Evolutionary conservation across 1,140 invertebrate genomes (phyloP).

Genomic region (Sitophilus oryzae): DNA sequence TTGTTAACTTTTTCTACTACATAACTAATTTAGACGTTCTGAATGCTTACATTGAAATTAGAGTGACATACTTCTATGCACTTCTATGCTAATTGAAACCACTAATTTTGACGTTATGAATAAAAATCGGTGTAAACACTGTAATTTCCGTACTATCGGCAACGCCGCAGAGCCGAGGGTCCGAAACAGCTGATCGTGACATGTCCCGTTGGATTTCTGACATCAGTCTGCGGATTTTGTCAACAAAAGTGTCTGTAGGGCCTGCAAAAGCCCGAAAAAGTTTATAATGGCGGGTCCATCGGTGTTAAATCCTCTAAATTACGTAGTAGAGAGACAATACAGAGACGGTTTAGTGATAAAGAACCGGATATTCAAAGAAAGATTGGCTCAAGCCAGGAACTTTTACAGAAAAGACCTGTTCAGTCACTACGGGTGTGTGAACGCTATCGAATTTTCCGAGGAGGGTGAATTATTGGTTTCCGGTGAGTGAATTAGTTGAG

Average conservation of each 20-base stretch:
- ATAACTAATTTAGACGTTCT: too few species aligned
- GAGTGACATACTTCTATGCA: too few species aligned
- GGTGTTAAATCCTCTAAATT: conserved; percentile 47
- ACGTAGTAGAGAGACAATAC: conserved; percentile 49
- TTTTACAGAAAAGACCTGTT: conserved; percentile 79
- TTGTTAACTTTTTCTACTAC: too few species aligned
- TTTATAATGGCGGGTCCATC: conserved; percentile 45
- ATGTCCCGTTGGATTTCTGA: conserved; percentile 23
- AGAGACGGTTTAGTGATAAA: conserved; percentile 46
- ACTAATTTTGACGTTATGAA: too few species aligned
- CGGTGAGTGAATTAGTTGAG: conserved; percentile 52
- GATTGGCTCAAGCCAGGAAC: conserved; percentile 60
- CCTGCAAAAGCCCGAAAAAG: conserved; percentile 9
- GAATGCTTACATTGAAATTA: too few species aligned
- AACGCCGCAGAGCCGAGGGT: too few species aligned
- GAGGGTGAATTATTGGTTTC: conserved; percentile 82
- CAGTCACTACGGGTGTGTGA: conserved; percentile 92
- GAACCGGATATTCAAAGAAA: conserved; percentile 56
- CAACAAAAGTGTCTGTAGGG: conserved; percentile 25
- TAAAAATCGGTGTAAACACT: too few species aligned
- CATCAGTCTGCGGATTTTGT: conserved; percentile 24
- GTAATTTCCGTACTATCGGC: too few species aligned
- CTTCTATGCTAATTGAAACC: too few species aligned
- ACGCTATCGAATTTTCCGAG: conserved; percentile 90
- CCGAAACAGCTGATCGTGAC: conserved; percentile 27